Evolutionary conservation across 23 tunicate genomes (phyloP), one percentile per base, ranked within the genome.

Genomic region (Halocynthia roretzi): DNA sequence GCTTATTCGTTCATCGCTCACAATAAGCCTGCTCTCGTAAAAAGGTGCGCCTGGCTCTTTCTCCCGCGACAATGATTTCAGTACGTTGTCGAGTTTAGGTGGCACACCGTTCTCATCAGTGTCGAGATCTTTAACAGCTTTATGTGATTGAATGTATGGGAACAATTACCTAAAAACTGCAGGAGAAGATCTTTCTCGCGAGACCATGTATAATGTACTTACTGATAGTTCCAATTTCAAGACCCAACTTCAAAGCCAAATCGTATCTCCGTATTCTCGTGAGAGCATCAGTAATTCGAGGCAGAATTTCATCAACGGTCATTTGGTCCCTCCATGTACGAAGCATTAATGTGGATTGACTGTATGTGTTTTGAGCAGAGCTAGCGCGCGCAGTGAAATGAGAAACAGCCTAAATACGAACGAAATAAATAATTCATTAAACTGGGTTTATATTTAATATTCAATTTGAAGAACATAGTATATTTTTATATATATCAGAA

Each of bases 341-440:
- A 77, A 91, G 62, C 97, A 91, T 91, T 53, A 91, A 15, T 9
- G 81, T 67, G 53, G 91, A 84, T 60, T 91, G 97, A 67, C 97
- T 91, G 87, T 85, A 91, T 0, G 83, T 72, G 70, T 91, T 91
- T 62, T 91, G 90, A 18, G 97, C 72, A 9, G 97, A 91, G 55
- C 97, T 91, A 20, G 97, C 97, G 44, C 90, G 52, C 57, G 87
- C 90, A 50, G 83, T 82, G 71, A 91, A 91, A 76, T 91, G 87
- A 31, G 97, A 79, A 44, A 91, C 82, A 23, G 83, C 90, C 97
- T 91, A 70, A 5, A 20, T 9, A 11, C 70, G 22, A 2, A 31
- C 44, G 44, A 31, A 31, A 31, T 31, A 31, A 31, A 31, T 31
- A 31, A 31, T 31, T 31, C 44, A 31, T 31, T 31, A 31, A 31